Base-by-base conservation (phyloP, 2,888 invertebrate species). In the Chalcosyrphus nemorum region DNA sequence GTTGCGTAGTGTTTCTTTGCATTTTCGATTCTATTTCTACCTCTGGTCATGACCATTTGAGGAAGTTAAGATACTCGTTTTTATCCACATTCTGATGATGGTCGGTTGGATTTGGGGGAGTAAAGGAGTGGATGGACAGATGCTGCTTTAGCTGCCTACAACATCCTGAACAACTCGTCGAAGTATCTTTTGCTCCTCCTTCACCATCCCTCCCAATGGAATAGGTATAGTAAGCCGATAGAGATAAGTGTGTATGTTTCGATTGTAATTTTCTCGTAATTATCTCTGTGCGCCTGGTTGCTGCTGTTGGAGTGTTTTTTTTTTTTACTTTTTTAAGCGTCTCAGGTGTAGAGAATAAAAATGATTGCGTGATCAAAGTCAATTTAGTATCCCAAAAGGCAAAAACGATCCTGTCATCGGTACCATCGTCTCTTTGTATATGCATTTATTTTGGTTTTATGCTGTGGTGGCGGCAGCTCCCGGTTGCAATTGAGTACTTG, bases 301-400 rank as follows among this genome's bases (percentile, higher is more conserved):
- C 77, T 54, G 29, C n/a, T n/a, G n/a, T n/a, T n/a, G n/a, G n/a
- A n/a, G 32, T 9, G 2, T 32, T 32, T 32, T 32, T 32, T 9
- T 32, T 32, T 9, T 32, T 32, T 32, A 9, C 2, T 9, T 57
- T 66, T 56, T 15, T 65, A 52, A 24, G 13, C 32, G 35, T n/a
- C 24, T 75, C 80, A 84, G 80, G 80, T 84, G 84, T 70, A 80
- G 74, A 65, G 80, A 80, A 80, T 80, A 56, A 68, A 87, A 87
- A 86, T 87, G 87, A 91, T 90, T 90, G 90, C 90, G 91, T 90
- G 90, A 91, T 91, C 91, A 91, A 91, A 89, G 90, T 90, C 90
- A 90, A 90, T 90, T 90, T 91, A 91, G 89, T 87, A 88, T 81
- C 75, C 76, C 61, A 82, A 85, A 82, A 72, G 80, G 80, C 80